Base-by-base conservation (phyloP, 2,888 invertebrate species). In the Lasioglossum figueresi region DNA sequence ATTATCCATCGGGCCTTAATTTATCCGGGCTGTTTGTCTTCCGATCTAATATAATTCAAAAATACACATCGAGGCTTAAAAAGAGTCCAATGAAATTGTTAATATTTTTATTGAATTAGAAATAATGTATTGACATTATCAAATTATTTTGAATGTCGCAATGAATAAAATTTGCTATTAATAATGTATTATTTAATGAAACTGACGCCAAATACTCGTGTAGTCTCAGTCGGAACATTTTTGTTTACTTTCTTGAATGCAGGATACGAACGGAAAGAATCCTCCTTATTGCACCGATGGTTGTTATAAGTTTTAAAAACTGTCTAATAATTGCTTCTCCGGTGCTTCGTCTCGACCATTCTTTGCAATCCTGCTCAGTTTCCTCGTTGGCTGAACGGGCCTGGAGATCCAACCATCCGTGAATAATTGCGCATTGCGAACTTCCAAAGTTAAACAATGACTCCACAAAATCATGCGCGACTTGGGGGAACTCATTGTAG, bases 401-500 rank as follows among this genome's bases (percentile, higher is more conserved):
- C 66, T 34, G 8, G 34, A 66, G 66, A 66, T 66, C 34, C 34
- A 37, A 10, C 34, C 68, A 37, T 8, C 23, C 19, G 4, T 23
- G 68, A 37, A 68, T 37, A 68, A 37, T 37, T 37, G 68, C 34
- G 68, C 37, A 34, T 19, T 63, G 31, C 63, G 63, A 63, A 31
- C 63, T 63, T 66, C 19, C 34, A 66, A 66, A 66, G 66, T 66
- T 66, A 34, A 66, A 66, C 66, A 66, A 66, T 66, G 66, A 34
- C 66, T 66, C 34, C n/a, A 56, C 66, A 66, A 34, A 66, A 66
- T 66, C 34, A 66, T 34, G 27, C 34, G 34, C 66, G 37, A 68
- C 31, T 63, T 31, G 31, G 16, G 16, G 12, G 23, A 37, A 37
- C 37, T 37, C 68, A 23, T 37, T 23, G 66, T 68, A 12, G 68